Evolutionary conservation across 2,113 vertebrate genomes (phyloP).

Genomic region (Eulacestoma nigropectus): DNA sequence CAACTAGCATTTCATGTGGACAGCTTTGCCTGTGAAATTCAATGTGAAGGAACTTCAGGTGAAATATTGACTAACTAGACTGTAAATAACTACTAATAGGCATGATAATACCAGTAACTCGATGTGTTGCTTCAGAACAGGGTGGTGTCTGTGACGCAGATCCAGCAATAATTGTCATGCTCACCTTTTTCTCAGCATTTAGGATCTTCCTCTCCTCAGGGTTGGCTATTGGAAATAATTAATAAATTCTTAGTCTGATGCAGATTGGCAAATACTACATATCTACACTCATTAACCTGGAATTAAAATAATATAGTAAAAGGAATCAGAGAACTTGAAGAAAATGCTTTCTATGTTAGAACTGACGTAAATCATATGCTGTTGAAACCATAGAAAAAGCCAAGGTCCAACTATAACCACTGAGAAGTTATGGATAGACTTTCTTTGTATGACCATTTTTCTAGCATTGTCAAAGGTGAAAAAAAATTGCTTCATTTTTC

Average conservation of each 20-base stretch:
- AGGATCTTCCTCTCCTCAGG: background rate
- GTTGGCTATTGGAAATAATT: background rate
- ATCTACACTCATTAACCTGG: background rate
- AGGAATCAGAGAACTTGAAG: background rate
- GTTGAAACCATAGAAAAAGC: background rate
- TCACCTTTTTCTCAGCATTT: background rate
- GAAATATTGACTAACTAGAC: background rate
- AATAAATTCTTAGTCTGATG: background rate
- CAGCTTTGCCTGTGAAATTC: background rate
- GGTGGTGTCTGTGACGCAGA: background rate
- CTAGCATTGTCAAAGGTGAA: background rate
- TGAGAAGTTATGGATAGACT: background rate
- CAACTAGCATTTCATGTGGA: background rate
- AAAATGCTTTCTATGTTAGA: background rate
- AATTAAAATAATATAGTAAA: background rate
- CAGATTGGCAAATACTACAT: background rate
- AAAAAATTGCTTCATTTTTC: background rate
- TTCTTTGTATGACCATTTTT: background rate
- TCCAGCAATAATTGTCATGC: background rate
- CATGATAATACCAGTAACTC: background rate
- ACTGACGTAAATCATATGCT: background rate
- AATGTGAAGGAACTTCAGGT: background rate
- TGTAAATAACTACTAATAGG: background rate
- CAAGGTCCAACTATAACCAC: background rate
- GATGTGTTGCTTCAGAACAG: background rate